Percentiles rank a stretch among this genome's conserved stretches.
phyloP scores from a whole-genome alignment of 2,113 vertebrate genomes.

The Hippocampus abdominalis region DNA sequence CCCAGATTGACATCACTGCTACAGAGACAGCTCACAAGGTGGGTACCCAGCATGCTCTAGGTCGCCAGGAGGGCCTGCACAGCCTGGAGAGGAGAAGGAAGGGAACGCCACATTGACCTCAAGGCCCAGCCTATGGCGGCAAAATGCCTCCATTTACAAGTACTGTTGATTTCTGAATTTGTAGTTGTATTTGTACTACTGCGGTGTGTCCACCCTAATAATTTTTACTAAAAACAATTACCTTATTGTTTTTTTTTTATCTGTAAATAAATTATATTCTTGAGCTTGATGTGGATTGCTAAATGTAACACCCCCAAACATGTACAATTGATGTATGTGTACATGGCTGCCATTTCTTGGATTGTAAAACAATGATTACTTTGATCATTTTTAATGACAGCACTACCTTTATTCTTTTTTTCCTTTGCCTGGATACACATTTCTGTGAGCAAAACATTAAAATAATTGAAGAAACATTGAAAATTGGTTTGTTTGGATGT shows the following conservation, averaged over 20 bases:
- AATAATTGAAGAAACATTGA: not conserved
- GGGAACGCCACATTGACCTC: constrained; percentile 71
- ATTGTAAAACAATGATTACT: constrained; percentile 44
- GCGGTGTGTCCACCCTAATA: not conserved
- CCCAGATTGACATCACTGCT: constrained; percentile 84
- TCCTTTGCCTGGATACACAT: not conserved
- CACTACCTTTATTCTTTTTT: constrained; percentile 4
- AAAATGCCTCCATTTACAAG: not conserved
- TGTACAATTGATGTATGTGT: constrained; percentile 32
- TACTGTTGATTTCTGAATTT: not conserved
- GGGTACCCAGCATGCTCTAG: constrained; percentile 79
- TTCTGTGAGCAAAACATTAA: no score
- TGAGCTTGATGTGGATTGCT: constrained; percentile 26
- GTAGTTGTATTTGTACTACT: not conserved
- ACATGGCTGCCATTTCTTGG: constrained; percentile 10
- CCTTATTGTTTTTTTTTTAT: constrained; percentile 17
- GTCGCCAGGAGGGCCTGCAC: constrained; percentile 82
- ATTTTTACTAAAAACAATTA: not conserved
- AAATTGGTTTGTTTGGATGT: not conserved
- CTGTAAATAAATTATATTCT: constrained; percentile 44
- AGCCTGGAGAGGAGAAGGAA: constrained; percentile 79
- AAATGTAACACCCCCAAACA: constrained; percentile 3
- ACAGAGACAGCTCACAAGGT: constrained; percentile 85
- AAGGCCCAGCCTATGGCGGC: not conserved
- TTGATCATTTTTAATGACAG: constrained; percentile 17